These are phyloP conservation scores for Crotalus viridis DNA, from an alignment of 2,113 vertebrate genomes.

Conservation along the genomic window DNA sequence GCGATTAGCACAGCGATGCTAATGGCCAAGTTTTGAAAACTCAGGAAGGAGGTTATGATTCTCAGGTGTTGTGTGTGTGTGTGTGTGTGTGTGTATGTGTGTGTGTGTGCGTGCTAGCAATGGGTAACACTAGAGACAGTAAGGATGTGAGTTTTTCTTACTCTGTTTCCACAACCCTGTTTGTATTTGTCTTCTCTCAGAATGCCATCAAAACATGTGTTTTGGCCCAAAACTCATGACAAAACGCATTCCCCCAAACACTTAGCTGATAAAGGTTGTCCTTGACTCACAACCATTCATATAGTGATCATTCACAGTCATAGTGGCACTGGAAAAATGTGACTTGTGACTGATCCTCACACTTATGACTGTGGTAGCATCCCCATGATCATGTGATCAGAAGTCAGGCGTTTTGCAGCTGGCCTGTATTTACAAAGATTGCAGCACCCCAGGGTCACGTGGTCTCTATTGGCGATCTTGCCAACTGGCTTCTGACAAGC, in stretches of 20 bases:
- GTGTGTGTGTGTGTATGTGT: no score
- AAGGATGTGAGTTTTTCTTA: background rate
- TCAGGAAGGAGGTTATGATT: background rate
- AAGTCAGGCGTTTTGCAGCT: no score
- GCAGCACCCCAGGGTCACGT: no score
- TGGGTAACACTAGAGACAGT: background rate
- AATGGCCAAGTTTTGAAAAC: background rate
- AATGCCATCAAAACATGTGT: background rate
- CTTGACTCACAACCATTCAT: no score
- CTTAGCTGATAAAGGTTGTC: background rate
- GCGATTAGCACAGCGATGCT: background rate
- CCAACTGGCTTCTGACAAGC: no score
- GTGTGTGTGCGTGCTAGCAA: background rate
- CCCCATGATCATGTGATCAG: no score
- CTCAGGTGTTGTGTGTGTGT: background rate
- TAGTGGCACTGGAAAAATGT: no score
- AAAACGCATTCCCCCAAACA: background rate
- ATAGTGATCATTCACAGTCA: no score
- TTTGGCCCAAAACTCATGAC: background rate
- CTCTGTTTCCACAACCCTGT: background rate
- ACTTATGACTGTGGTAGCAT: no score
- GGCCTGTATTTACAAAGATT: no score
- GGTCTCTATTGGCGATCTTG: no score
- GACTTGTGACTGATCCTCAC: no score
- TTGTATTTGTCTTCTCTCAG: background rate